Percentiles rank a stretch among this genome's conserved stretches.
Evolutionary conservation across 2,888 invertebrate genomes (phyloP).

Genomic region (Habrosyne pyritoides): DNA sequence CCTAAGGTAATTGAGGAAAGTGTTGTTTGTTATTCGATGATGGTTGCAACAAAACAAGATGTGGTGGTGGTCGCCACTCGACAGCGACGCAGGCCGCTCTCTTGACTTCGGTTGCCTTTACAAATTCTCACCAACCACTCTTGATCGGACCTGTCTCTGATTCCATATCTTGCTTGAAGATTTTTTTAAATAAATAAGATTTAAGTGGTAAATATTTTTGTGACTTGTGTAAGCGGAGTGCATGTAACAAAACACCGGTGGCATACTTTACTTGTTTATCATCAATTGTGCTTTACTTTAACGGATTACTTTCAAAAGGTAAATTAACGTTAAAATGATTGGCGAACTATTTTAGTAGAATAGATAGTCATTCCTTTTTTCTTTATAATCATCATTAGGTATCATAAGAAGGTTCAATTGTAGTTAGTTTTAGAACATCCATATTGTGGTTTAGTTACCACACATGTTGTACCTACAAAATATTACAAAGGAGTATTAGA

Average conservation of each 20-base stretch:
- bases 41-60: conserved; percentile 25
- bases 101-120: conserved; percentile 27
- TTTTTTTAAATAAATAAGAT: not conserved
- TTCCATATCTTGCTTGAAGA: not conserved
- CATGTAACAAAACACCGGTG: not conserved
- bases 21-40: conserved; percentile 12
- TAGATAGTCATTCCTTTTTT: too few relatives aligned
- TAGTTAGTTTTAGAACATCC: too few relatives aligned
- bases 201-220: not conserved
- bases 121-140: conserved; percentile 39
- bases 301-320: conserved; percentile 1
- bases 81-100: conserved; percentile 28
- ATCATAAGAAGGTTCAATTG: too few relatives aligned
- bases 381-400: too few relatives aligned
- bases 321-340: not conserved
- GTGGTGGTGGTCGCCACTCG: conserved; percentile 50
- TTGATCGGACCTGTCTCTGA: conserved; percentile 29
- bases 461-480: too few relatives aligned
- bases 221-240: not conserved
- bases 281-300: not conserved
- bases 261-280: not conserved
- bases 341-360: too few relatives aligned
- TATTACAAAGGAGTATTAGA: too few relatives aligned
- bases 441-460: too few relatives aligned
- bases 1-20: conserved; percentile 28